phyloP scores from a whole-genome alignment of 2,797 vertebrate genomes.

The Antennarius maculatus region DNA sequence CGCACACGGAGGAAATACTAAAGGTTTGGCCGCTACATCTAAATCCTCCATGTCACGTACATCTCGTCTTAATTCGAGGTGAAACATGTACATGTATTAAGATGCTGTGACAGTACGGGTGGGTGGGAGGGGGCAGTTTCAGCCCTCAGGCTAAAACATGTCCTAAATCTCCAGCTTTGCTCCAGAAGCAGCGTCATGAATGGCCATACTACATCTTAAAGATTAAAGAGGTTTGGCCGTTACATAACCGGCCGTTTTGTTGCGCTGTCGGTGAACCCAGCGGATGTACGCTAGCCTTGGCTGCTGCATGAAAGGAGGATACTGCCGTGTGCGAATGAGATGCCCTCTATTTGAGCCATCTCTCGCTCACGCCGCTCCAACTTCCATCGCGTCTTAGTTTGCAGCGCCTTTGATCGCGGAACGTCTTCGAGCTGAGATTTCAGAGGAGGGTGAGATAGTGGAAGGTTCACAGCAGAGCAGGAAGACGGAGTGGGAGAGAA shows the following conservation, averaged over 20 bases:
- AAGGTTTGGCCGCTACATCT: conserved; percentile 65
- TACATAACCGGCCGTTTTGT: conserved; percentile 53
- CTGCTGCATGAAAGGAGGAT: conserved; percentile 52
- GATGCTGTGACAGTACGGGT: conserved; percentile 54
- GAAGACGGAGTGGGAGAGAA: neutral
- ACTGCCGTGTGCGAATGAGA: conserved; percentile 58
- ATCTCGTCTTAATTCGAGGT: conserved; percentile 32
- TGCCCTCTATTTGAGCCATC: conserved; percentile 38
- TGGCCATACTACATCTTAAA: conserved; percentile 50
- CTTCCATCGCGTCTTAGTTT: conserved; percentile 28
- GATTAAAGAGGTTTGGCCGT: conserved; percentile 57
- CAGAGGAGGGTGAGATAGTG: conserved; percentile 2
- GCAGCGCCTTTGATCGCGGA: conserved; percentile 6
- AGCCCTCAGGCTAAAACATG: conserved; percentile 72
- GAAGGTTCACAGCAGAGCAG: conserved; percentile 13
- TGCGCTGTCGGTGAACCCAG: conserved; percentile 18
- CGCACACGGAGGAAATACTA: conserved; percentile 48
- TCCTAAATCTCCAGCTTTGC: conserved; percentile 69
- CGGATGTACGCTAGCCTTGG: conserved; percentile 30
- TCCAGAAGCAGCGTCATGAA: conserved; percentile 47
- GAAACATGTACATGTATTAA: conserved; percentile 51
- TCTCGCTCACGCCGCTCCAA: conserved; percentile 29
- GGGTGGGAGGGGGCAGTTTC: conserved; percentile 23
- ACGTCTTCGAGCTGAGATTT: conserved; percentile 22
- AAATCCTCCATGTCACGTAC: conserved; percentile 39